Evolutionary conservation across 2,797 vertebrate species (phyloP).

Genomic region (Psittacula derbiana): DNA sequence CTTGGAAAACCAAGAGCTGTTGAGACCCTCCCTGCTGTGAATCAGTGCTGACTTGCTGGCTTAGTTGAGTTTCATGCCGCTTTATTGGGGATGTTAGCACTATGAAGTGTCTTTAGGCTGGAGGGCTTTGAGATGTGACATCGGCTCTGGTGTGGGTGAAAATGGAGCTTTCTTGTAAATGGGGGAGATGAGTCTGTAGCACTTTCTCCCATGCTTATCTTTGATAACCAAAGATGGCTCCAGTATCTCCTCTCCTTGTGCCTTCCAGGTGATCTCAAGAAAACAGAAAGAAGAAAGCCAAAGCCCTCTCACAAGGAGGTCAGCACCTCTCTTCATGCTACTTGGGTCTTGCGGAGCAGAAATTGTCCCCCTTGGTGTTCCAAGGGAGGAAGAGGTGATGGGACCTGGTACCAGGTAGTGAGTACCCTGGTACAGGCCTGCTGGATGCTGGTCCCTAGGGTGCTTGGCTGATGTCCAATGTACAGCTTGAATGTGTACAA

Average conservation of each 20-base stretch:
- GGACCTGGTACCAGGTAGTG: neutral
- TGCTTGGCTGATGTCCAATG: neutral
- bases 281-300: slow-evolving; percentile 66
- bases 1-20: neutral
- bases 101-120: neutral
- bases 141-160: neutral
- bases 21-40: neutral
- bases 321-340: neutral
- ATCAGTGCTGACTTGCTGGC: neutral
- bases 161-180: neutral
- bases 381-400: neutral
- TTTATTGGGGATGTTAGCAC: neutral
- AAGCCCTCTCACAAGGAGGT: slow-evolving; percentile 68
- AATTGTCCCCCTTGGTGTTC: neutral
- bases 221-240: neutral
- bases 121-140: neutral
- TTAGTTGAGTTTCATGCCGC: neutral
- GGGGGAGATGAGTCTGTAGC: neutral
- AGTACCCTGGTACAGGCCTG: neutral
- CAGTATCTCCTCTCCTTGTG: neutral
- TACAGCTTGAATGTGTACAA: neutral
- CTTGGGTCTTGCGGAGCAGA: neutral
- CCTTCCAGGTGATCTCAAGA: slow-evolving; percentile 72
- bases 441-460: neutral
- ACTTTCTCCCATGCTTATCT: neutral